Conservation (phyloP, 2,888 invertebrate species). For the Caprella mutica region DNA sequence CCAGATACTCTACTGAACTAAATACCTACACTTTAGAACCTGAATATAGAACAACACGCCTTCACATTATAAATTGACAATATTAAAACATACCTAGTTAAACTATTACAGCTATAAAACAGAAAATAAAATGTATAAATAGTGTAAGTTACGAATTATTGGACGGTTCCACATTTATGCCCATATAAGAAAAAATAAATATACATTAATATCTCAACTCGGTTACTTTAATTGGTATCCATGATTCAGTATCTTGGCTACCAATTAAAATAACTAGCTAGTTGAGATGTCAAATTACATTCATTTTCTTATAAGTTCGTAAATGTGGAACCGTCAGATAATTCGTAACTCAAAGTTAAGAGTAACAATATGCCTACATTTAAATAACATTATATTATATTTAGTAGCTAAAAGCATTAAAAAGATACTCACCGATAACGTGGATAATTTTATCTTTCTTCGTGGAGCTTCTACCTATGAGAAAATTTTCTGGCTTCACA, state of each 20-base stretch:
- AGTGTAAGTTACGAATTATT: not conserved
- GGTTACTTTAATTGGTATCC: too few species aligned
- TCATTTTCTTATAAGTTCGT: not conserved
- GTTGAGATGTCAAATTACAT: not conserved
- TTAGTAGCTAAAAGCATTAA: not conserved
- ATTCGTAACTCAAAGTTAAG: not conserved
- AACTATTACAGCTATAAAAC: not conserved
- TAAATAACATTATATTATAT: not conserved
- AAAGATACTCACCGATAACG: slow-evolving; percentile 85
- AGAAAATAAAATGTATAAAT: not conserved
- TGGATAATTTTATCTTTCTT: slow-evolving; percentile 97
- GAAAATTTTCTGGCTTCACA: slow-evolving; percentile 99
- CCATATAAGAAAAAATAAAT: not conserved
- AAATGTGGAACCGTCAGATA: too few species aligned
- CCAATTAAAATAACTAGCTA: not conserved
- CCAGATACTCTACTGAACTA: too few species aligned
- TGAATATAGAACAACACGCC: too few species aligned
- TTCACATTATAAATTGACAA: too few species aligned
- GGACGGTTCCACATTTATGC: not conserved
- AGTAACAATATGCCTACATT: not conserved
- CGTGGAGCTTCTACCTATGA: slow-evolving; percentile 93
- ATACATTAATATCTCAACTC: slow-evolving; percentile 3
- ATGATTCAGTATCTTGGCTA: too few species aligned
- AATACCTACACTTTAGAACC: too few species aligned
- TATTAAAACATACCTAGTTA: not conserved